Evolutionary conservation across 2,113 vertebrate genomes (phyloP), one percentile per base, ranked within the genome.

Genomic region (Macaca nemestrina): DNA sequence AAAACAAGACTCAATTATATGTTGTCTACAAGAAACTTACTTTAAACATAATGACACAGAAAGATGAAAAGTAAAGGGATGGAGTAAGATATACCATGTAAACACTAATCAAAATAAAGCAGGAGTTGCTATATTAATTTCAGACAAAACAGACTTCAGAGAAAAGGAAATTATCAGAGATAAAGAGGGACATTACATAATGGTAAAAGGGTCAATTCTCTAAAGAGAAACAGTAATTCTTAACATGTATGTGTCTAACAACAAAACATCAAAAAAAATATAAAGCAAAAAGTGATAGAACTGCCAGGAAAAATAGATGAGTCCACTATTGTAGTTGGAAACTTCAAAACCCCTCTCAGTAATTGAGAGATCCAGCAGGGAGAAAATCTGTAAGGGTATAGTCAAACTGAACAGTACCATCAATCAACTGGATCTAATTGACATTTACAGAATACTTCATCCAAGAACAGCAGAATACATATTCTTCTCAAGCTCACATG

Each of bases 361-460:
- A 97, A 97, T 1, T 96, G 93, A 97, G 70, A 94, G 68, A 88
- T 90, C 70, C 89, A 93, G 81, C 72, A 91, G 78, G 67, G 50
- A 94, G 81, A 93, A 94, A 90, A 94, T 88, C 94, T 94, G 90
- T 86, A 84, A 72, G 27, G 55, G 38, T 94, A 85, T 18, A 70
- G 61, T n/a, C 80, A 64, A 94, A 90, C 68, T 79, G 87, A 95
- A 91, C 40, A 88, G 57, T 61, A 88, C 40, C 92, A 96, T 96
- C 76, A 84, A 81, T 93, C 94, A 97, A 94, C 81, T 80, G 40
- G 16, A 80, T 83, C 89, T 93, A 97, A 97, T 80, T 95, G 81
- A 94, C 95, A 97, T 88, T 90, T 97, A 97, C 80, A 80, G 88
- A 95, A 75, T 73, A 97, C 80, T 94, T 96, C 59, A 94, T 80